Percentiles rank a stretch among this genome's conserved stretches.
phyloP scores from a whole-genome alignment of 2,113 vertebrate genomes.

The Morphnarchus princeps region DNA sequence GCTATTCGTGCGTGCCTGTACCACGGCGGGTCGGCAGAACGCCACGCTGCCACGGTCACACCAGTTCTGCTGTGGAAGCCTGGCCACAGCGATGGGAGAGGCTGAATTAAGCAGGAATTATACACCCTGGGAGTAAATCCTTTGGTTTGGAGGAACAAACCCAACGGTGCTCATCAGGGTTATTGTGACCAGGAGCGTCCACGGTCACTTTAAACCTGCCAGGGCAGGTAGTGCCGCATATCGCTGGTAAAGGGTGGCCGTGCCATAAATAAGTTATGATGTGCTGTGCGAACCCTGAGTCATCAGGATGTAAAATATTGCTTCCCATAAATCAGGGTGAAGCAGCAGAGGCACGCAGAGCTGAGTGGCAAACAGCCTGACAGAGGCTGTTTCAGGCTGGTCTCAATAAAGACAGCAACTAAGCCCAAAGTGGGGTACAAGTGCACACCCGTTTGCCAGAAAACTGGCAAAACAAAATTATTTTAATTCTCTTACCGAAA shows the following conservation, averaged over 20 bases:
- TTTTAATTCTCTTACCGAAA: neutral
- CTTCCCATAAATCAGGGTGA: neutral
- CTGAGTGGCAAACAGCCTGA: neutral
- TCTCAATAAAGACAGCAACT: neutral
- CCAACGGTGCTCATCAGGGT: too few species aligned
- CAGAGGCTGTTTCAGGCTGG: neutral
- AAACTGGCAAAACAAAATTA: neutral
- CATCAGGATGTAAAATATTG: neutral
- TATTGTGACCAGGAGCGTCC: neutral
- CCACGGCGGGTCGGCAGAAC: neutral
- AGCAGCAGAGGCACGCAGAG: neutral
- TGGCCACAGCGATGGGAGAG: neutral
- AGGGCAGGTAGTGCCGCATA: rapidly evolving
- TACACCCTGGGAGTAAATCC: neutral
- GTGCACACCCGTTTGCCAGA: neutral
- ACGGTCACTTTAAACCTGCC: rapidly evolving
- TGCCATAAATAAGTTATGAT: neutral
- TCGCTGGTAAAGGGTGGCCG: neutral
- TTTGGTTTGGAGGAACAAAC: neutral
- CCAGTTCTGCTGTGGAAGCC: neutral
- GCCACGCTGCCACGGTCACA: neutral
- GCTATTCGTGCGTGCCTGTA: rapidly evolving
- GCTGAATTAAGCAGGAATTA: neutral
- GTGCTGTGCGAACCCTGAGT: neutral
- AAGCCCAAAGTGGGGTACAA: neutral